A percentile compares a stretch with the other conserved stretches of the same genome.
These are phyloP conservation scores for Dynastes tityus DNA, from an alignment of 2,888 invertebrate species.

Conservation along the genomic window DNA sequence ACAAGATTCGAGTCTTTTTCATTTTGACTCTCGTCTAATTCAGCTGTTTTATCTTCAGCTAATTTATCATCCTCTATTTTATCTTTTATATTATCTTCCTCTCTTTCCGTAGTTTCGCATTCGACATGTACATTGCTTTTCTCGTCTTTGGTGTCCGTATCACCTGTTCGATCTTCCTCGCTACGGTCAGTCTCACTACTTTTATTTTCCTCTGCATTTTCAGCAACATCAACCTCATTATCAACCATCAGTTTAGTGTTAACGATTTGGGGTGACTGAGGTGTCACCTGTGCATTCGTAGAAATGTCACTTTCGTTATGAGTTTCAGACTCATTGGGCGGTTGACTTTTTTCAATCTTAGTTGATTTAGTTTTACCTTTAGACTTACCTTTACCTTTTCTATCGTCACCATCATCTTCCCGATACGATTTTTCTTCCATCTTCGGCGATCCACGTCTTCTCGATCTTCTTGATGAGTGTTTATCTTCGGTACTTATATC, in stretches of 20 bases:
- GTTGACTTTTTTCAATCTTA: conserved; percentile 63
- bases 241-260: conserved; percentile 64
- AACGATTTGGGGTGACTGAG: conserved; percentile 66
- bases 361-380: conserved; percentile 68
- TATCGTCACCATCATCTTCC: conserved; percentile 64
- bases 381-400: conserved; percentile 70
- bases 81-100: conserved; percentile 52
- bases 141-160: conserved; percentile 25
- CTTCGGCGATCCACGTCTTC: conserved; percentile 64
- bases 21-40: conserved; percentile 10
- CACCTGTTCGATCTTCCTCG: conserved; percentile 32
- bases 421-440: conserved; percentile 46
- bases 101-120: neutral
- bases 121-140: conserved; percentile 1
- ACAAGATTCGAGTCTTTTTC: conserved; percentile 8
- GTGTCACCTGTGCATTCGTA: conserved; percentile 70
- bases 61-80: conserved; percentile 30
- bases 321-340: conserved; percentile 64
- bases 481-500: conserved; percentile 63
- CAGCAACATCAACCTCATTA: conserved; percentile 57
- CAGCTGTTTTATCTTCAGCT: conserved; percentile 37
- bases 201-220: conserved; percentile 57
- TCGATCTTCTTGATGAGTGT: conserved; percentile 69
- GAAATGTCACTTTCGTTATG: conserved; percentile 66
- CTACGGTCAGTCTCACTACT: conserved; percentile 50